phyloP scores from a whole-genome alignment of 1,140 invertebrate species.

The Camponotus vicinus region DNA sequence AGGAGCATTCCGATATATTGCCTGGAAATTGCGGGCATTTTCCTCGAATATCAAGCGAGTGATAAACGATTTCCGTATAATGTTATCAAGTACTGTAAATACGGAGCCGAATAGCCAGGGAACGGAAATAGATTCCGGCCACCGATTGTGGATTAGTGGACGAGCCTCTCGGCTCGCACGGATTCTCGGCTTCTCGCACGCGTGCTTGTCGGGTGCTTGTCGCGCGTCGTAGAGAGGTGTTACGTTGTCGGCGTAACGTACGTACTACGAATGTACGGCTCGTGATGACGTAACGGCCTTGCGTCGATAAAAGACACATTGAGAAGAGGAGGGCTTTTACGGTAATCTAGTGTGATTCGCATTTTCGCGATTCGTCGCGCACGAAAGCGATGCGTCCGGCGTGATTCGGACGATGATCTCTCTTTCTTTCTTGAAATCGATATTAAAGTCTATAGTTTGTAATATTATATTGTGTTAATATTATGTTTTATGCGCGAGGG shows the following conservation, averaged over 20 bases:
- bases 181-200: slow-evolving; percentile 24
- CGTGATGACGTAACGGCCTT: slow-evolving; percentile 75
- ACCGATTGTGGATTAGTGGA: slow-evolving; percentile 27
- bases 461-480: not conserved
- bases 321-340: slow-evolving; percentile 49
- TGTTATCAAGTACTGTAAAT: slow-evolving; percentile 22
- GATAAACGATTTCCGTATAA: not conserved
- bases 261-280: not conserved
- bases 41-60: not conserved
- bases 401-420: not conserved
- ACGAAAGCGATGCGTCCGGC: slow-evolving; percentile 5
- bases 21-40: not conserved
- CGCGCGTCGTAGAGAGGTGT: slow-evolving; percentile 32
- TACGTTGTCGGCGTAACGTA: slow-evolving; percentile 36
- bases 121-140: slow-evolving; percentile 44
- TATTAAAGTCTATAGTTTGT: not conserved
- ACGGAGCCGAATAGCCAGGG: not conserved
- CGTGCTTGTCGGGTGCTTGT: slow-evolving; percentile 17
- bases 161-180: slow-evolving; percentile 38
- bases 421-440: too few species aligned
- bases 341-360: slow-evolving; percentile 64
- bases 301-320: slow-evolving; percentile 66
- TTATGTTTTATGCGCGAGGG: not conserved
- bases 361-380: slow-evolving; percentile 55
- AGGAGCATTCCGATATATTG: not conserved